phyloP scores from a whole-genome alignment of 2,797 vertebrate species.

The Salarias fasciatus region DNA sequence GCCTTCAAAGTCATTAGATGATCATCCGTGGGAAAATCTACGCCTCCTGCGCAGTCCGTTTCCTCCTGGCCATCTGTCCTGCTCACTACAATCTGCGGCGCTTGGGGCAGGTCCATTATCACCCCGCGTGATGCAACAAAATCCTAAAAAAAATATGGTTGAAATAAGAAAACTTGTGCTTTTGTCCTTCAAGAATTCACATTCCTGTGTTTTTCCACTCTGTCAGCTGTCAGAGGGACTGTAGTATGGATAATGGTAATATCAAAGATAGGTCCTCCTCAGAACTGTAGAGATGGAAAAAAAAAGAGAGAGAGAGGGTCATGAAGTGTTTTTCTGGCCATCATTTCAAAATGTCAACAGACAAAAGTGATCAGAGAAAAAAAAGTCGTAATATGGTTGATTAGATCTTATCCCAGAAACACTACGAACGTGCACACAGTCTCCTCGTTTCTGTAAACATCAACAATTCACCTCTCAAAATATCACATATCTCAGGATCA shows the following conservation, averaged over 20 bases:
- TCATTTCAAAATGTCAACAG: slow-evolving; percentile 6
- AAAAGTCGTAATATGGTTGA: not conserved
- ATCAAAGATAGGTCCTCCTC: slow-evolving; percentile 2
- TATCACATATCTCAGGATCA: slow-evolving; percentile 27
- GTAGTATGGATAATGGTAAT: not conserved
- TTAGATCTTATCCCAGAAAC: slow-evolving; percentile 2
- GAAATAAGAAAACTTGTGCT: slow-evolving; percentile 9
- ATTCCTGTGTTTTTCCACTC: not conserved
- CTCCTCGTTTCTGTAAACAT: not conserved
- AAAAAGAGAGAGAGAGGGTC: not conserved
- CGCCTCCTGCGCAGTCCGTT: slow-evolving; percentile 36
- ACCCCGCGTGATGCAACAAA: slow-evolving; percentile 11
- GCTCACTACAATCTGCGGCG: slow-evolving; percentile 82
- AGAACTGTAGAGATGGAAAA: slow-evolving; percentile 32
- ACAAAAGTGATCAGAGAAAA: slow-evolving; percentile 10
- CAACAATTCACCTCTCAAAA: not conserved
- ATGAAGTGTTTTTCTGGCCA: slow-evolving; percentile 17
- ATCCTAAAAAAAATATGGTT: slow-evolving; percentile 5
- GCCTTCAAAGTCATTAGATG: slow-evolving; percentile 93
- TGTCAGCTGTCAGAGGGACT: not conserved
- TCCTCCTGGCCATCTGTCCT: slow-evolving; percentile 41
- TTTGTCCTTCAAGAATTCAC: slow-evolving; percentile 1
- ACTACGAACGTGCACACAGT: not conserved
- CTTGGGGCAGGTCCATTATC: slow-evolving; percentile 67
- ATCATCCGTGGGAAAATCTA: slow-evolving; percentile 82